Conservation (phyloP, 2,113 vertebrate genomes). For the Zonotrichia leucophrys region DNA sequence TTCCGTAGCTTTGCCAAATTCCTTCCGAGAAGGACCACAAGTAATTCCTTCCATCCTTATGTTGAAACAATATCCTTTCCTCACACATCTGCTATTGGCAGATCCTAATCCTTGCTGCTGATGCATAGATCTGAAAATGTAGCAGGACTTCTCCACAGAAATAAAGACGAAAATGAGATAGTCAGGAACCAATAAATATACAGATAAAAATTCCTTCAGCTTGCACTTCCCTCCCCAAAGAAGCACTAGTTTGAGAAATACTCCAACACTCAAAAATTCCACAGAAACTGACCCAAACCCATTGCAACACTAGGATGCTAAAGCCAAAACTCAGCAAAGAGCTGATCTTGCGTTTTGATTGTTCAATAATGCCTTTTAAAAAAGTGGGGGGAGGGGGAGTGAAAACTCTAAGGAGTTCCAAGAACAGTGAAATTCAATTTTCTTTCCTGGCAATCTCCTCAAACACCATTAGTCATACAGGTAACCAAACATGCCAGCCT, state of each 20-base stretch:
- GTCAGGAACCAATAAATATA: not conserved
- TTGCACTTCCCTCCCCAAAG: not conserved
- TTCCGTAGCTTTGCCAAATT: constrained; percentile 19
- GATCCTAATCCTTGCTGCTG: not conserved
- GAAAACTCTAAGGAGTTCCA: not conserved
- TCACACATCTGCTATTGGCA: not conserved
- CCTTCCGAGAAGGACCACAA: not conserved
- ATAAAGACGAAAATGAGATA: not conserved
- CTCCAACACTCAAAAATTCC: not conserved
- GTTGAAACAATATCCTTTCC: constrained; percentile 5
- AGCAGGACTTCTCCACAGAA: not conserved
- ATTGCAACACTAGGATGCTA: not conserved
- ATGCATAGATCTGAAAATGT: not conserved
- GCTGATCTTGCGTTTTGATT: not conserved
- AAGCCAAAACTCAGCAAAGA: not conserved
- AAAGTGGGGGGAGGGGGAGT: not conserved
- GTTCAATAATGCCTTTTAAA: not conserved
- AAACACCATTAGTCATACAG: not conserved
- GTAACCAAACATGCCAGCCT: not conserved
- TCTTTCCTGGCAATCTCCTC: not conserved
- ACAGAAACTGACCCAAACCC: not conserved
- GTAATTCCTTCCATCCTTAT: not conserved
- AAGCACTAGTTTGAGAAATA: not conserved
- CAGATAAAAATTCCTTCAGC: not conserved
- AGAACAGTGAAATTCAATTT: not conserved